These are phyloP conservation scores for Corynorhinus townsendii DNA, from an alignment of 2,113 vertebrate species.

Conservation along the genomic window DNA sequence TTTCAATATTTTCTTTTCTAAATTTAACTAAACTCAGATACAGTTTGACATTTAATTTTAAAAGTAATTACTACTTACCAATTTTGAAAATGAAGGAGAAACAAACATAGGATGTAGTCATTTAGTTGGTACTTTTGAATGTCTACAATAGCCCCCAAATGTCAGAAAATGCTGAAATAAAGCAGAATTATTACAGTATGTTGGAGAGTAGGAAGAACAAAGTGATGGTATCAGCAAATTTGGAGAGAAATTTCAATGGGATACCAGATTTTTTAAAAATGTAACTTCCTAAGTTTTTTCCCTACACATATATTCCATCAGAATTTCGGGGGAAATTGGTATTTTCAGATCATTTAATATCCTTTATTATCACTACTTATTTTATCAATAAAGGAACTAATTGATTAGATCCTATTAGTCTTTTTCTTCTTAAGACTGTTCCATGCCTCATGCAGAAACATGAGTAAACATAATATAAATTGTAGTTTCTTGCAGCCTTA, in stretches of 20 bases:
- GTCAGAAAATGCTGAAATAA: constrained; percentile 6
- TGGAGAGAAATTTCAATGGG: neutral
- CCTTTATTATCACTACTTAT: neutral
- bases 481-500: neutral
- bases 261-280: neutral
- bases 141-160: neutral
- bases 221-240: neutral
- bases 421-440: neutral
- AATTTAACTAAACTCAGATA: constrained; percentile 64
- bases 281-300: neutral
- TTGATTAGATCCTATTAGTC: neutral
- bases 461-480: constrained; percentile 1
- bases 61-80: constrained; percentile 56
- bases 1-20: constrained; percentile 70
- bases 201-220: neutral
- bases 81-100: constrained; percentile 50
- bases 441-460: neutral
- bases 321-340: neutral
- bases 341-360: neutral
- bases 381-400: neutral
- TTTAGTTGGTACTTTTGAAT: constrained; percentile 19
- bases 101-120: constrained; percentile 14
- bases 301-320: neutral
- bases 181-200: neutral
- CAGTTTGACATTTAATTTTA: constrained; percentile 65